Evolutionary conservation across 2,797 vertebrate species (phyloP).

Genomic region (Meriones psammophilus): DNA sequence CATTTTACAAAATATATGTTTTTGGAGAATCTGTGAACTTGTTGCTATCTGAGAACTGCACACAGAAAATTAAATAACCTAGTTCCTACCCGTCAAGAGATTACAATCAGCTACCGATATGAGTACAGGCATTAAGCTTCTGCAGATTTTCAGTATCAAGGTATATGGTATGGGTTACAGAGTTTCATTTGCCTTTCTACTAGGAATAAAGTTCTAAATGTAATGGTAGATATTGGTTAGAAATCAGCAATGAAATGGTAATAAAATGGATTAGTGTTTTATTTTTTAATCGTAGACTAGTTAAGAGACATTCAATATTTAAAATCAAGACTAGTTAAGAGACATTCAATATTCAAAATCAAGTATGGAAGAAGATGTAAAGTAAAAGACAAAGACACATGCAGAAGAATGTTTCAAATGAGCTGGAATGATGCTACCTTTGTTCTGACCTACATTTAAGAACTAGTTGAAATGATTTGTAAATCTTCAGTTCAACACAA

Average conservation of each 20-base stretch:
- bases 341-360: not conserved
- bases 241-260: slow-evolving; percentile 56
- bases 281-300: slow-evolving; percentile 23
- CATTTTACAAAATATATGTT: slow-evolving; percentile 53
- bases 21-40: slow-evolving; percentile 61
- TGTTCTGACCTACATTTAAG: slow-evolving; percentile 25
- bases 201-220: slow-evolving; percentile 70
- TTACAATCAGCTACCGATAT: slow-evolving; percentile 73
- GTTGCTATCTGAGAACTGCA: slow-evolving; percentile 69
- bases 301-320: not conserved
- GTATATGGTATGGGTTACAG: slow-evolving; percentile 55
- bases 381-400: slow-evolving; percentile 46
- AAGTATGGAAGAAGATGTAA: slow-evolving; percentile 12
- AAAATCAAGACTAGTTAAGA: slow-evolving; percentile 4
- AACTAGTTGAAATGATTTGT: slow-evolving; percentile 14
- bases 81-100: slow-evolving; percentile 69
- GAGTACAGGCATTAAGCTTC: slow-evolving; percentile 69
- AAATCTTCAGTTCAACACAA: slow-evolving; percentile 63
- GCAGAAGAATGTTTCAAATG: slow-evolving; percentile 47
- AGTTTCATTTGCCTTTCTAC: slow-evolving; percentile 58
- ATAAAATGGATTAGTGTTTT: slow-evolving; percentile 45
- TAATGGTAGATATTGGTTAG: slow-evolving; percentile 51
- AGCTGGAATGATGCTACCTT: slow-evolving; percentile 26
- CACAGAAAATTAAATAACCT: slow-evolving; percentile 72
- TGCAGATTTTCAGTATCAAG: slow-evolving; percentile 70